phyloP scores from a whole-genome alignment of 2,113 vertebrate genomes.

The Phaethornis superciliosus region DNA sequence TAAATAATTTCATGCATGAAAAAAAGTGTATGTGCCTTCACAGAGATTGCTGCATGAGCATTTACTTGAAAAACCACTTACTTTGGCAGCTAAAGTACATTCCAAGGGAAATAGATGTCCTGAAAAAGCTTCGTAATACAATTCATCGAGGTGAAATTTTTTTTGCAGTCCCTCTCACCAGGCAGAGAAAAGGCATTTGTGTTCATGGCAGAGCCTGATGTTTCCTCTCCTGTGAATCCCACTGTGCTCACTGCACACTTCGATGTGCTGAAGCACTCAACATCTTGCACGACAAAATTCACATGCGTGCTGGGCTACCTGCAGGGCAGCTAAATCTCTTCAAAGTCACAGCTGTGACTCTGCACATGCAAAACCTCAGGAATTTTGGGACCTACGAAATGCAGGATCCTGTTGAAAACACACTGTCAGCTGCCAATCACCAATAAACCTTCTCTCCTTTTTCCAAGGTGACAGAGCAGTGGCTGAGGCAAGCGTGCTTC shows the following conservation, averaged over 20 bases:
- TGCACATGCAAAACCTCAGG: neutral
- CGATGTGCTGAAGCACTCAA: neutral
- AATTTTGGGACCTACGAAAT: neutral
- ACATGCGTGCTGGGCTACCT: neutral
- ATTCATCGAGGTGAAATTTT: neutral
- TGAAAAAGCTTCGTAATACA: neutral
- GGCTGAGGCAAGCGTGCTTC: neutral
- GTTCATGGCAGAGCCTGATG: rapidly evolving
- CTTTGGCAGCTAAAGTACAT: neutral
- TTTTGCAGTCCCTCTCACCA: neutral
- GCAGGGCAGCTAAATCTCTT: neutral
- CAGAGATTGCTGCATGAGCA: neutral
- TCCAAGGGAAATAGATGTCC: neutral
- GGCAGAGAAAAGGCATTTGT: neutral
- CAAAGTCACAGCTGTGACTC: neutral
- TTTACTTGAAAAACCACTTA: neutral
- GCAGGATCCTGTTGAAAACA: neutral
- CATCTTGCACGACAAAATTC: neutral
- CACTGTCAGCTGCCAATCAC: neutral
- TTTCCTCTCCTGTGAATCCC: neutral
- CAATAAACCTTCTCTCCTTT: neutral
- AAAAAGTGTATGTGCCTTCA: neutral
- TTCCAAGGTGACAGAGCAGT: neutral
- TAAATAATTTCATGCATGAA: neutral
- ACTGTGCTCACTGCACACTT: neutral